phyloP scores from a whole-genome alignment of 1,140 invertebrate species.

The Scaptomyza hsui region DNA sequence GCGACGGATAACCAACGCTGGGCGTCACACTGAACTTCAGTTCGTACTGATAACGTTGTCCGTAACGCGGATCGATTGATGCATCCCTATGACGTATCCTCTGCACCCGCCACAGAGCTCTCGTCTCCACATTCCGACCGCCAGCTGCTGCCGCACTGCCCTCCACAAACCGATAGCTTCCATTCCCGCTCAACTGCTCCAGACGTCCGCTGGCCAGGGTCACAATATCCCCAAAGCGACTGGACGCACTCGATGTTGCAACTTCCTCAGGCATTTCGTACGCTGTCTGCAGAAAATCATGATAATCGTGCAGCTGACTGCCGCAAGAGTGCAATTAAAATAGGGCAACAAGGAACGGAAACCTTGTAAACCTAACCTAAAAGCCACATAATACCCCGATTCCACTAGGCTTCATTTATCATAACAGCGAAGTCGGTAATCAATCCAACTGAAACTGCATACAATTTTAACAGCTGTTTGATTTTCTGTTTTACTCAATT shows the following conservation, averaged over 20 bases:
- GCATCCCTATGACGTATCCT: slow-evolving; percentile 86
- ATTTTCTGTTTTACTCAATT: too few relatives aligned
- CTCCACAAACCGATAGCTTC: slow-evolving; percentile 86
- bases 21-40: slow-evolving; percentile 87
- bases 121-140: slow-evolving; percentile 77
- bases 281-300: slow-evolving; percentile 84
- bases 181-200: slow-evolving; percentile 82
- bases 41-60: slow-evolving; percentile 86
- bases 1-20: slow-evolving; percentile 38
- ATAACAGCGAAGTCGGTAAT: too few relatives aligned
- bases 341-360: too few relatives aligned
- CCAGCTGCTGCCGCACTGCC: slow-evolving; percentile 70
- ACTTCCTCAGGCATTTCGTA: slow-evolving; percentile 79
- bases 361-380: too few relatives aligned
- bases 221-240: slow-evolving; percentile 86
- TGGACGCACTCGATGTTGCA: neutral
- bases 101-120: slow-evolving; percentile 87
- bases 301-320: slow-evolving; percentile 76
- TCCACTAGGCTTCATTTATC: too few relatives aligned
- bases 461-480: too few relatives aligned
- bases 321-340: slow-evolving; percentile 1
- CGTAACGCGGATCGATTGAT: slow-evolving; percentile 5
- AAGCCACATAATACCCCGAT: too few relatives aligned
- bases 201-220: slow-evolving; percentile 86
- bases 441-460: too few relatives aligned